phyloP scores from a whole-genome alignment of 2,888 invertebrate genomes.

The Xiphydria camelus region DNA sequence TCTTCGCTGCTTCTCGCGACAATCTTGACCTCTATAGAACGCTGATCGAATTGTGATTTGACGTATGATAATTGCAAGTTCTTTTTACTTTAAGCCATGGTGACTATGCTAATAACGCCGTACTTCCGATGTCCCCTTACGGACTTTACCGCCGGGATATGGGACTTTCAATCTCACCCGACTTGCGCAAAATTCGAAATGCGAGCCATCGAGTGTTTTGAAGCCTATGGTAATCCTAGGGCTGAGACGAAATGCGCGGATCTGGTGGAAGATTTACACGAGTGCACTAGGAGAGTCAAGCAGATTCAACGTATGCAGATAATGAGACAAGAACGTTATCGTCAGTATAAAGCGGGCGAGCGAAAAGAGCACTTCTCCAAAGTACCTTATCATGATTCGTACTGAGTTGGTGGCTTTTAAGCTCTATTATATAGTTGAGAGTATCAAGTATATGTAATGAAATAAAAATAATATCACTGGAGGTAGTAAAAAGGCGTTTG shows the following conservation, averaged over 20 bases:
- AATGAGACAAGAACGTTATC: slow-evolving; percentile 66
- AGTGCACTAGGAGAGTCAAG: slow-evolving; percentile 68
- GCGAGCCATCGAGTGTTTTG: slow-evolving; percentile 75
- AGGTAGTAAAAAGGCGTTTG: no score
- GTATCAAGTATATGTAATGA: no score
- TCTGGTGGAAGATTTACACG: slow-evolving; percentile 70
- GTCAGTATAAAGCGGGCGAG: slow-evolving; percentile 66
- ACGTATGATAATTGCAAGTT: no score
- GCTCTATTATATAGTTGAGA: no score
- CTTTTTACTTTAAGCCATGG: neutral
- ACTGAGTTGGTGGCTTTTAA: neutral
- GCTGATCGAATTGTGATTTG: slow-evolving; percentile 11
- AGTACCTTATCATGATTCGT: neutral
- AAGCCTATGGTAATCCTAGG: slow-evolving; percentile 76
- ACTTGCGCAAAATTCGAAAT: slow-evolving; percentile 72
- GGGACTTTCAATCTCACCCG: slow-evolving; percentile 66
- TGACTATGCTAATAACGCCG: slow-evolving; percentile 68
- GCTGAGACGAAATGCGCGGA: slow-evolving; percentile 67
- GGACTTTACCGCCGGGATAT: slow-evolving; percentile 68
- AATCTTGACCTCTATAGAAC: no score
- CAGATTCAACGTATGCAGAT: slow-evolving; percentile 64
- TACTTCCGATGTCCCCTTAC: slow-evolving; percentile 71
- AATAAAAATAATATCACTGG: no score
- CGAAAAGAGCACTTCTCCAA: slow-evolving; percentile 41
- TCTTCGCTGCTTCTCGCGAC: no score